Evolutionary conservation across 2,888 invertebrate species (phyloP), one percentile per base, ranked within the genome.

Genomic region (Agrochola macilenta): DNA sequence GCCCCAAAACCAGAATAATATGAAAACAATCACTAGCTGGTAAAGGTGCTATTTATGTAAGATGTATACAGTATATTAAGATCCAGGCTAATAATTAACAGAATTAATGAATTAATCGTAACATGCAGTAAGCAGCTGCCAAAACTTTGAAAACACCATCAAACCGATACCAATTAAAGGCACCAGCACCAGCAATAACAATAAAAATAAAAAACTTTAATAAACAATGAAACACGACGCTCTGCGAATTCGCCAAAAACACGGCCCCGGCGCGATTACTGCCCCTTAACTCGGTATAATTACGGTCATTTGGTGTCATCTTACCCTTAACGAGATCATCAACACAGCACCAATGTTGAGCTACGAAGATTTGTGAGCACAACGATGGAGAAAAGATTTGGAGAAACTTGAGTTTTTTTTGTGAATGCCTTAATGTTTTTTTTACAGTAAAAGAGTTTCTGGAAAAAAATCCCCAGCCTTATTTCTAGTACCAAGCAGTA

Each of bases 261-360:
- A 92, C 78, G 90, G 91, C 90, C 83, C 84, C 88, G 85, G 82
- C 88, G 82, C 92, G 92, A 93, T 94, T 93, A 94, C 91, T 91
- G 91, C 93, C 93, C 93, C 92, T 93, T 94, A 95, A 94, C 92
- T 93, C 94, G 94, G 88, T 91, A 93, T 95, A 96, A 96, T 96
- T 95, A 95, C 94, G 93, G 95, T 93, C 94, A 94, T 96, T 96
- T 89, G 92, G 95, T 95, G 95, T 96, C 95, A 94, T 95, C 95
- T 95, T 95, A 93, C 95, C 93, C 93, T 93, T 96, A 96, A 96
- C 94, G 94, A 93, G 95, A 93, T 91, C 94, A 92, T 94, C 94
- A 94, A 92, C 92, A 92, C 90, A 87, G 89, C 76, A 86, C 76
- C 84, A 76, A 86, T 83, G 76, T 71, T 85, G 90, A 92, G 86